Percentiles rank a stretch among this genome's conserved stretches.
phyloP scores from a whole-genome alignment of 92 coral and sea anemone genomes.

The Desmophyllum pertusum region DNA sequence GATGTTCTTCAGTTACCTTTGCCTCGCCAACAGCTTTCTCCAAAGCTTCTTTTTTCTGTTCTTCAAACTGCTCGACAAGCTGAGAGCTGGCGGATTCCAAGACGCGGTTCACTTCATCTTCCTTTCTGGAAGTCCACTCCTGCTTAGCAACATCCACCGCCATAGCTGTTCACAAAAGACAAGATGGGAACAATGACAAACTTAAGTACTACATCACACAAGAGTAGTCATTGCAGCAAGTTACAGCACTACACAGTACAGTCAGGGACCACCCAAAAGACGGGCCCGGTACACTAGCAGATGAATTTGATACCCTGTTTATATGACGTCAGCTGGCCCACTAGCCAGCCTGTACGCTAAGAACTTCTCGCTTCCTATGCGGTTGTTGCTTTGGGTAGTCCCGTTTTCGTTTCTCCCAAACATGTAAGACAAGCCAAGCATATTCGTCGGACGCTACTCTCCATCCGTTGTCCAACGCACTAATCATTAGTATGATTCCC shows the following conservation, averaged over 20 bases:
- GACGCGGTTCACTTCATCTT: conserved; percentile 53
- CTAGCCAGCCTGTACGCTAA: too few species aligned
- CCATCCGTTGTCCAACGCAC: too few species aligned
- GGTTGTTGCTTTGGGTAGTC: not conserved
- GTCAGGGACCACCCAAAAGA: too few species aligned
- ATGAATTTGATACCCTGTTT: too few species aligned
- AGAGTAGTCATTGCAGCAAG: not conserved
- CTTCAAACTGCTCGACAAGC: conserved; percentile 64
- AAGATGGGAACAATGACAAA: not conserved
- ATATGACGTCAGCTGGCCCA: too few species aligned
- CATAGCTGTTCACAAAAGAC: conserved; percentile 38
- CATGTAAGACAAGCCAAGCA: not conserved
- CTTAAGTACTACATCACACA: not conserved
- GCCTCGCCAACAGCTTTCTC: conserved; percentile 80
- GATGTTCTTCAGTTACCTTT: conserved; percentile 57
- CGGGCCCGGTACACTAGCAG: too few species aligned
- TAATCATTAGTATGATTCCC: too few species aligned
- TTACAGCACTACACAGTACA: not conserved
- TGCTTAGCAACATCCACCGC: conserved; percentile 72
- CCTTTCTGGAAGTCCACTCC: conserved; percentile 53
- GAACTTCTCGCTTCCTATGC: not conserved
- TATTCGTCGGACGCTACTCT: too few species aligned
- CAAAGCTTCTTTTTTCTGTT: conserved; percentile 71
- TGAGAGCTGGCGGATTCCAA: conserved; percentile 67
- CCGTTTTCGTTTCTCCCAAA: not conserved